Evolutionary conservation across 1,140 invertebrate species (phyloP).

Genomic region (Ips nitidus): DNA sequence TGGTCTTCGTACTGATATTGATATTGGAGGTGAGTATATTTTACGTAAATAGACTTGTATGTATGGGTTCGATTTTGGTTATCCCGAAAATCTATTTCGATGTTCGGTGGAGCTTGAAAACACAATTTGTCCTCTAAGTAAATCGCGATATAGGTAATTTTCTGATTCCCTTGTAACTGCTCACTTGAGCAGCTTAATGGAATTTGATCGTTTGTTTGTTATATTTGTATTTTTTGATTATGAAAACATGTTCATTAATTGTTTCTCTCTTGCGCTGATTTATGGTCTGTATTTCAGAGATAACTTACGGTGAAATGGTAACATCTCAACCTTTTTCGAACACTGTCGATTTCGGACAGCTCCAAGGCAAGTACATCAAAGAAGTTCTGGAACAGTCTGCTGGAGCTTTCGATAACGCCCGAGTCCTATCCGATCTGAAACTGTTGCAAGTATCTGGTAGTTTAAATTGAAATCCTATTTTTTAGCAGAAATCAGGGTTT

Average conservation of each 20-base stretch:
- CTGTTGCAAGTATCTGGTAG: conserved; percentile 54
- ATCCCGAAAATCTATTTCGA: too few species aligned
- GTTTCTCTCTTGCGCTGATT: not conserved
- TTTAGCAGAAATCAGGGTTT: not conserved
- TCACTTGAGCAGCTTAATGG: too few species aligned
- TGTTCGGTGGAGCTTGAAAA: not conserved
- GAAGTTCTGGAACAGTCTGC: conserved; percentile 55
- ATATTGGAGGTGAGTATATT: conserved; percentile 53
- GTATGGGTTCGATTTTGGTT: not conserved
- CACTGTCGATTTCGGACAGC: conserved; percentile 57
- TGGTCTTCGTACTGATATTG: conserved; percentile 65
- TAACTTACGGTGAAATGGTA: conserved; percentile 58
- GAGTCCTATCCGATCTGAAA: conserved; percentile 55
- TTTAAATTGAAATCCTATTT: conserved; percentile 3
- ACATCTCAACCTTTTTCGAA: conserved; percentile 60
- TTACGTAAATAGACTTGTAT: not conserved
- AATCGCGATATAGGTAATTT: too few species aligned
- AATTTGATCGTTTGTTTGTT: too few species aligned
- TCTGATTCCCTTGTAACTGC: too few species aligned
- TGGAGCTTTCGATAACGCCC: conserved; percentile 43
- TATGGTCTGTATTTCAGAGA: conserved; percentile 45
- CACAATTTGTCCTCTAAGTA: not conserved
- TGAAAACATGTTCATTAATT: not conserved
- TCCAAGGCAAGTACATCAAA: conserved; percentile 56
- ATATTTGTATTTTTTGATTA: too few species aligned